phyloP scores from a whole-genome alignment of 2,797 vertebrate genomes.

The Limosa lapponica region DNA sequence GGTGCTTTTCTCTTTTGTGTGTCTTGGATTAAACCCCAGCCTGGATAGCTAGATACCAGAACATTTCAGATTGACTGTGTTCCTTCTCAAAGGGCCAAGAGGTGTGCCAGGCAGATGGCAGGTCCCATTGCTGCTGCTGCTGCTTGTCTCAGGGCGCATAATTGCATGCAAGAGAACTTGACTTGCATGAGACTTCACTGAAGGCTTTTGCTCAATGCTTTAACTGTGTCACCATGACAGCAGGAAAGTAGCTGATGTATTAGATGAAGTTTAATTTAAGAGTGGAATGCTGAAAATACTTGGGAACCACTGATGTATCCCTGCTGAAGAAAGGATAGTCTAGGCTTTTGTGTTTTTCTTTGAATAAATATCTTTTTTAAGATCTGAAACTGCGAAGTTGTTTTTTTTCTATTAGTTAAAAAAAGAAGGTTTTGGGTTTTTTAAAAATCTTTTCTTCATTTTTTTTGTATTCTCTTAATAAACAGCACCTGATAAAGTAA shows the following conservation, averaged over 20 bases:
- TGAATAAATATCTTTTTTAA: not conserved
- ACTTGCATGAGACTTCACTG: not conserved
- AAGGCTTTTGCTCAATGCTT: not conserved
- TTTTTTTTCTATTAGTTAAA: not conserved
- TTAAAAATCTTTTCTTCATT: not conserved
- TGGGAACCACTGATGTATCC: not conserved
- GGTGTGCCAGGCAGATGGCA: not conserved
- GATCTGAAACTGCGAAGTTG: not conserved
- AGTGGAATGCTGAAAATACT: not conserved
- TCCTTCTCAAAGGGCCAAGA: not conserved
- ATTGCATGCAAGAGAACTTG: not conserved
- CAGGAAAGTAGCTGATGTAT: not conserved
- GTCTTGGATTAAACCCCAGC: not conserved
- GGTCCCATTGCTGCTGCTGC: not conserved
- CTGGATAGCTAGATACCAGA: not conserved
- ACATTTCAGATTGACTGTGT: not conserved
- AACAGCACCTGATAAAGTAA: not conserved
- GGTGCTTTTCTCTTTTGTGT: not conserved
- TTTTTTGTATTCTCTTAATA: not conserved
- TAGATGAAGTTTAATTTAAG: not conserved
- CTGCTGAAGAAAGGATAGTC: not conserved
- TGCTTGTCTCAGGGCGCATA: not conserved
- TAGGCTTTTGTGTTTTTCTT: not conserved
- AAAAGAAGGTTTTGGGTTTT: not conserved
- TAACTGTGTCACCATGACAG: not conserved